Percentiles rank a stretch among this genome's conserved stretches.
Evolutionary conservation across 2,113 vertebrate species (phyloP).

Genomic region (Sylvia atricapilla): DNA sequence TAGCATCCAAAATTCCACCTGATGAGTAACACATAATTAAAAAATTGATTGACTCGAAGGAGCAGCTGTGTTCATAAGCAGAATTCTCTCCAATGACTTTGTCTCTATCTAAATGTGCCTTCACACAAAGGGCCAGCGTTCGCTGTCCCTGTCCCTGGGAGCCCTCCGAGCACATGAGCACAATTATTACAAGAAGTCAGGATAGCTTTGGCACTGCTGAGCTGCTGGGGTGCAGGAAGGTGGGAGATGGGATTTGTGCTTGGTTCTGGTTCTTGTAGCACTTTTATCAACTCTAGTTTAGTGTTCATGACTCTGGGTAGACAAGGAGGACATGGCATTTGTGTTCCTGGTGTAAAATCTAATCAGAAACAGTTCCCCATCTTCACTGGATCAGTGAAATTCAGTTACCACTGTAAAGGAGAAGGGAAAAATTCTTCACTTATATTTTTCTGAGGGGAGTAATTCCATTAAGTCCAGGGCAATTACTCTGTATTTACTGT

Average conservation of each 20-base stretch:
- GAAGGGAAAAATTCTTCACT: background rate
- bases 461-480: background rate
- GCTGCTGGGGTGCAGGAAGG: background rate
- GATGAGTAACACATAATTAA: constrained; percentile 54
- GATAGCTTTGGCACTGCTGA: background rate
- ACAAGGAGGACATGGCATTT: background rate
- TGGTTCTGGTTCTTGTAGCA: background rate
- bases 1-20: constrained; percentile 54
- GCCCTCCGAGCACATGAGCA: too few species aligned
- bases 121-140: background rate
- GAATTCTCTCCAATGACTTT: constrained; percentile 32
- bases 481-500: background rate
- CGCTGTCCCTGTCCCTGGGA: background rate
- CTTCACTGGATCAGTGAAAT: background rate
- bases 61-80: constrained; percentile 31
- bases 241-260: background rate
- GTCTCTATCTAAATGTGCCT: background rate
- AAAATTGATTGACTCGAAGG: constrained; percentile 48
- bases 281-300: background rate
- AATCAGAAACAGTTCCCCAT: background rate
- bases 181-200: background rate
- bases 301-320: background rate
- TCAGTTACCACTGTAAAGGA: background rate
- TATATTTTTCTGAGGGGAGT: background rate
- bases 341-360: background rate